Base-by-base conservation (phyloP, 2,797 vertebrate genomes). In the Parambassis ranga region DNA sequence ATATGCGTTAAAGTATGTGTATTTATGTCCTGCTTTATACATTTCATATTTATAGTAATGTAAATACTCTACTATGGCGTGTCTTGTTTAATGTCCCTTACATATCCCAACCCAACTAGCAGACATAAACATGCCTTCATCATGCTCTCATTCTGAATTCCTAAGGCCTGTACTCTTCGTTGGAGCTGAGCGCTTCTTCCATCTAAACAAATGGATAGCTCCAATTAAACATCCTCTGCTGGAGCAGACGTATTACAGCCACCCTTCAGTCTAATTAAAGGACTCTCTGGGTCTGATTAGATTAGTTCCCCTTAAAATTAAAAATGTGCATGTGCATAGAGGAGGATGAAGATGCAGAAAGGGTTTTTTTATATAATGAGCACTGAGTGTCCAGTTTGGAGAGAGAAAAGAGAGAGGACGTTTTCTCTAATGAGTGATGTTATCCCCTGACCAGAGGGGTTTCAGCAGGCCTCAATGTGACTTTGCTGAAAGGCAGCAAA, bases 211-310 rank as follows among this genome's bases (percentile, higher is more conserved):
- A 65, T 68, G 33, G 51, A 71, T 52, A 65, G 71, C 80, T 74
- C 69, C 77, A 78, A 73, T 82, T 48, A 66, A 57, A 72, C 23
- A 38, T 74, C 55, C 52, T 77, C 64, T 70, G 65, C 41, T 24
- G 46, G 52, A 58, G 28, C 39, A 51, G 53, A 57, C 23, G 2
- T 63, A 32, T 66, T 23, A 43, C 10, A 55, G 42, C 49, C 39
- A 16, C 31, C 59, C 63, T 59, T 56, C 38, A 62, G 50, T 55
- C 47, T 72, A 57, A 75, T 82, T 69, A 67, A 61, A 75, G 53
- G 27, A 24, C 65, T 37, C 42, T 48, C 28, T 74, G 28, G 42
- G 46, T 66, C 50, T 79, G 66, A 70, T 66, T 49, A 59, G 57
- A 75, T 62, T 39, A 32, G 38, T 65, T 75, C 71, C 51, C 74